Evolutionary conservation across 2,888 invertebrate species (phyloP), one percentile per base, ranked within the genome.

Genomic region (Dexiosoma caninum): DNA sequence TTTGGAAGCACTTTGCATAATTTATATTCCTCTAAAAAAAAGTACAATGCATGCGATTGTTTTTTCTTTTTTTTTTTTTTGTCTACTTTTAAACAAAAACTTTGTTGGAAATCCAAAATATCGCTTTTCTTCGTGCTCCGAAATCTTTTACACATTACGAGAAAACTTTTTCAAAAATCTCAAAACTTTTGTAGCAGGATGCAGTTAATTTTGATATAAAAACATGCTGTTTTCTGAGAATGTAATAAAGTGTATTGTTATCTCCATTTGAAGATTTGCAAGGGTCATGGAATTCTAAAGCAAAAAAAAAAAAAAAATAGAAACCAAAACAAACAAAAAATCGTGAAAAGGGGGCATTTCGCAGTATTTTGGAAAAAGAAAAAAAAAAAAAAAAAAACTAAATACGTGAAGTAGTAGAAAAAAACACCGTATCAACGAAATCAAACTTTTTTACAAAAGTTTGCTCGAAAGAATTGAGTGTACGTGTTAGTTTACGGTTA

Each of bases 401-500:
- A 9, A 70, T 12, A n/a, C n/a, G n/a, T n/a, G n/a, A n/a, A n/a
- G n/a, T n/a, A n/a, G n/a, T n/a, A n/a, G n/a, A n/a, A n/a, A n/a
- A n/a, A n/a, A n/a, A n/a, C n/a, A n/a, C n/a, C n/a, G n/a, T n/a
- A n/a, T n/a, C n/a, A 44, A 19, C 42, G 57, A 27, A 27, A 27
- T 27, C 27, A 27, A 49, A 46, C 37, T 9, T 37, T 37, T 49
- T 59, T 27, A 37, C n/a, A 59, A 30, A 49, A 71, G 27, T 49
- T 49, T 71, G 59, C 51, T 49, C 14, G 27, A 19, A 60, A 49
- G 49, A n/a, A 71, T 19, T 12, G 1, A 46, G n/a, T 46, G 60
- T 51, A 71, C 51, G 71, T 71, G 71, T 71, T 51, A 62, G 51
- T 53, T 62, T 71, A 71, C 30, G 49, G 53, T 60, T 60, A 71